phyloP scores from a whole-genome alignment of 1,140 invertebrate genomes.

The Aethina tumida region DNA sequence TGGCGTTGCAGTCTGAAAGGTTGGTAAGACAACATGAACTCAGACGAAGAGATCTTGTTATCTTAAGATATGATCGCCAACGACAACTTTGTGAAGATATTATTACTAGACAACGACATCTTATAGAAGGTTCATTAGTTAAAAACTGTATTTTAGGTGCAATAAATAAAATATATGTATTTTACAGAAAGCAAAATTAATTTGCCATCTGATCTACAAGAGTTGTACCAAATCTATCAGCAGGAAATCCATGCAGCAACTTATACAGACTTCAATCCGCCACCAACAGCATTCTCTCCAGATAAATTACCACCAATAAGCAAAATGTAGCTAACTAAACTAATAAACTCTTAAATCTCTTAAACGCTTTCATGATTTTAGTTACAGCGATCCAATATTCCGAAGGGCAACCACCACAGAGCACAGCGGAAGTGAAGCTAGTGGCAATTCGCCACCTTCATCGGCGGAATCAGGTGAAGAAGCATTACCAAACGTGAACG shows the following conservation, averaged over 20 bases:
- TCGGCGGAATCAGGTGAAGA: constrained; percentile 30
- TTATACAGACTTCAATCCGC: constrained; percentile 48
- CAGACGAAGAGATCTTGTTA: constrained; percentile 67
- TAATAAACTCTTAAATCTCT: constrained; percentile 1
- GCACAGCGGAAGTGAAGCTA: constrained; percentile 21
- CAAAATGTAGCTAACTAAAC: constrained; percentile 30
- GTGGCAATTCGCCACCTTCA: constrained; percentile 27
- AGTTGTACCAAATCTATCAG: constrained; percentile 78
- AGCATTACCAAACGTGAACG: constrained; percentile 17
- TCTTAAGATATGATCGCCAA: constrained; percentile 76
- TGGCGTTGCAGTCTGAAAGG: constrained; percentile 78
- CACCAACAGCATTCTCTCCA: constrained; percentile 28
- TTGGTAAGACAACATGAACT: constrained; percentile 78
- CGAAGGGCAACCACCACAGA: constrained; percentile 19
- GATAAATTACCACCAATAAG: constrained; percentile 40
- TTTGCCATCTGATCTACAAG: constrained; percentile 67
- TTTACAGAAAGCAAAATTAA: constrained; percentile 51
- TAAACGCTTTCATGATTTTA: constrained; percentile 16
- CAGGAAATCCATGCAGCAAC: constrained; percentile 71
- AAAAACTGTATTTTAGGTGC: constrained; percentile 11
- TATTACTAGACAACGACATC: constrained; percentile 71
- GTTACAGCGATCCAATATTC: constrained; percentile 33
- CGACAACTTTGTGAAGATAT: constrained; percentile 83
- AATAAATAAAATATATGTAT: not conserved
- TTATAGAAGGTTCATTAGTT: constrained; percentile 92